Percentiles rank a stretch among this genome's conserved stretches.
phyloP scores from a whole-genome alignment of 2,797 vertebrate species.

The Hippocampus kuda region DNA sequence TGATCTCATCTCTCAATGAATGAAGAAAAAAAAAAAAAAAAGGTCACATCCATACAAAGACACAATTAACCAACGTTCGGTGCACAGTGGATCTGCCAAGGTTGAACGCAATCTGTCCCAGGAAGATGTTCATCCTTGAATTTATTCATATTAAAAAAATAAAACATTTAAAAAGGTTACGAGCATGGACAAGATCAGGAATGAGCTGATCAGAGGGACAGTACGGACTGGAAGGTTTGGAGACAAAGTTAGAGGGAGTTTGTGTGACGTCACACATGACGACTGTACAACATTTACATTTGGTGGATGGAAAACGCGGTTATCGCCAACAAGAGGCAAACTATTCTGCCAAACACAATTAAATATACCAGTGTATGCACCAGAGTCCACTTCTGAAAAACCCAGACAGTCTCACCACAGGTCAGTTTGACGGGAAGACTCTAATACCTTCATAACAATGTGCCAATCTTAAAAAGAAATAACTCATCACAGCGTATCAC shows the following conservation, averaged over 20 bases:
- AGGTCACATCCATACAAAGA: background rate
- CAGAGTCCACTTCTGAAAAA: background rate
- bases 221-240: too few relatives aligned
- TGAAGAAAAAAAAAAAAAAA: background rate
- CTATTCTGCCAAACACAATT: background rate
- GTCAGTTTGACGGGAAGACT: too few relatives aligned
- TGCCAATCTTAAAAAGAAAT: too few relatives aligned
- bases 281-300: too few relatives aligned
- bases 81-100: background rate
- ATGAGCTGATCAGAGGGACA: too few relatives aligned
- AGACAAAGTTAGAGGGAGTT: background rate
- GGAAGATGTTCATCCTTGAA: background rate
- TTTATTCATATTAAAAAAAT: constrained; percentile 20
- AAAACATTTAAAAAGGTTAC: too few relatives aligned
- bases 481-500: too few relatives aligned
- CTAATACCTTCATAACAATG: too few relatives aligned
- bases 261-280: background rate
- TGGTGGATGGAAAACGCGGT: background rate
- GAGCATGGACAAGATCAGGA: background rate
- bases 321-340: background rate
- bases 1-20: background rate
- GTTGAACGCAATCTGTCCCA: background rate
- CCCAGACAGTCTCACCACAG: too few relatives aligned
- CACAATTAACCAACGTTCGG: background rate
- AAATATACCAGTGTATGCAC: too few relatives aligned